Percentiles rank a stretch among this genome's conserved stretches.
phyloP scores from a whole-genome alignment of 2,113 vertebrate genomes.

The Galemys pyrenaicus region DNA sequence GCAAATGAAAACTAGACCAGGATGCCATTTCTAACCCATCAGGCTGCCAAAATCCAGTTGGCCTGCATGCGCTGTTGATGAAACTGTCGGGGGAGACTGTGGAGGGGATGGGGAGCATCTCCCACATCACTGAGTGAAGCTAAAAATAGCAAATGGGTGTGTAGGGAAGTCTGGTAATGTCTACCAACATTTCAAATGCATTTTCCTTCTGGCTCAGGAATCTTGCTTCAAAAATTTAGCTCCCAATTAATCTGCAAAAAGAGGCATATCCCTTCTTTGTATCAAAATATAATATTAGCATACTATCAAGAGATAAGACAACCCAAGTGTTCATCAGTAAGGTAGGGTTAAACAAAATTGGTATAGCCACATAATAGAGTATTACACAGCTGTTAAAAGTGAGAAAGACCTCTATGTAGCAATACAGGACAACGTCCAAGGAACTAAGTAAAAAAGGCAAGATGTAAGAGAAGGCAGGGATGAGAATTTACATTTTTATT shows the following conservation, averaged over 20 bases:
- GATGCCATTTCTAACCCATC: neutral
- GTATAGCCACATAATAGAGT: neutral
- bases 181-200: neutral
- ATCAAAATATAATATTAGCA: neutral
- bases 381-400: neutral
- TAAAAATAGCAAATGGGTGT: neutral
- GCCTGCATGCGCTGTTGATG: neutral
- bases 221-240: neutral
- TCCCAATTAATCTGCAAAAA: neutral
- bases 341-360: neutral
- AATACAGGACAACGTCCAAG: neutral
- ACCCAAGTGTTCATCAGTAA: neutral
- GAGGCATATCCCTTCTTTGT: neutral
- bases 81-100: neutral
- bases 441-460: neutral
- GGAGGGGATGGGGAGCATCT: neutral
- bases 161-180: neutral
- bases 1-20: neutral
- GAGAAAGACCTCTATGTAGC: neutral
- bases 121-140: neutral
- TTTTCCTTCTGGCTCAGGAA: neutral
- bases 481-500: neutral
- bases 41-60: neutral
- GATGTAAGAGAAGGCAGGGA: neutral
- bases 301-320: neutral